Conservation (phyloP, 2,797 vertebrate genomes). For the Spinus olivaceus region DNA sequence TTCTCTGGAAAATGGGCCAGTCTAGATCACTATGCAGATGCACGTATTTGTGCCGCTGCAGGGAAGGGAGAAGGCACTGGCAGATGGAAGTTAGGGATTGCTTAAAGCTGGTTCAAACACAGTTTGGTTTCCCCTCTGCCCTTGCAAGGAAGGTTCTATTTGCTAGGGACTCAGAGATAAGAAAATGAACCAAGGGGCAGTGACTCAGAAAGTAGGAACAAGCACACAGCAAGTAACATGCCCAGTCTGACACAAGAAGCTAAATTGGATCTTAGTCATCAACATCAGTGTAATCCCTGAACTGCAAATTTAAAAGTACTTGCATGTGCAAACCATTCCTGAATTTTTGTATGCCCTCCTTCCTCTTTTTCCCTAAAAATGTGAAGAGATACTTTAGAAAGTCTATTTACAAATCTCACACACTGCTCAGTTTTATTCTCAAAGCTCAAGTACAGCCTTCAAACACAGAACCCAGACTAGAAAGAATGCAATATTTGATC, state of each 20-base stretch:
- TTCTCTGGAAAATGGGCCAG: background rate
- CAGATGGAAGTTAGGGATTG: background rate
- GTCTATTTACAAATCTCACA: background rate
- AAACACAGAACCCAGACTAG: rapidly evolving
- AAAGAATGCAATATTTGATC: background rate
- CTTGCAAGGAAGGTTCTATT: background rate
- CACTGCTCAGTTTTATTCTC: background rate
- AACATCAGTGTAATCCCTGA: background rate
- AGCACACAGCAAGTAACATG: background rate
- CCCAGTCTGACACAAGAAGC: background rate
- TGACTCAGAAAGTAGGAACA: background rate
- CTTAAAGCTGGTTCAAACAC: background rate
- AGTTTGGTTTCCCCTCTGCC: background rate
- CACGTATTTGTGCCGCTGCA: rapidly evolving
- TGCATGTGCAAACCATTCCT: background rate
- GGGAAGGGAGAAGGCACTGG: background rate
- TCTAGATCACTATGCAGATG: background rate
- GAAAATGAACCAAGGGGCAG: background rate
- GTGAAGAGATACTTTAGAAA: background rate
- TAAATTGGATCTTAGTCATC: rapidly evolving
- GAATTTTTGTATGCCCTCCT: background rate
- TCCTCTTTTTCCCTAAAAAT: background rate
- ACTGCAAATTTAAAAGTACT: background rate
- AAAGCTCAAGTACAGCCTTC: background rate
- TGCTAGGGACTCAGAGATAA: background rate